Conservation (phyloP, 2,888 invertebrate genomes). For the Idaea aversata region DNA sequence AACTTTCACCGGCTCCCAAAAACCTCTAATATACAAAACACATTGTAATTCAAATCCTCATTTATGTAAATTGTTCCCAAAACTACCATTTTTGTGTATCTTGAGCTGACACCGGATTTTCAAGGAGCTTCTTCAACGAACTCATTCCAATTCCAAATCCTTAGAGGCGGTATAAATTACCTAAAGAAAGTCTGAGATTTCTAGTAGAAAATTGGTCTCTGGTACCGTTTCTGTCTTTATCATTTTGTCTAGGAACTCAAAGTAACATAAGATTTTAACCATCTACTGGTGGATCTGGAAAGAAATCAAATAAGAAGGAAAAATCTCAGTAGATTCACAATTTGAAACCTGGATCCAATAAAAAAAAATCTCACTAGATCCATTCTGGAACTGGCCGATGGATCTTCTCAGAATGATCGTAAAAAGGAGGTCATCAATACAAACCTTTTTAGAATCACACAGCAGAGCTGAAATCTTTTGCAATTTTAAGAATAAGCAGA, state of each 20-base stretch:
- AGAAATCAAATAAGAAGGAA: no score
- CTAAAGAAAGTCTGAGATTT: constrained; percentile 3
- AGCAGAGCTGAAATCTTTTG: no score
- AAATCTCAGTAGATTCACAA: no score
- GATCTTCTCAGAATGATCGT: no score
- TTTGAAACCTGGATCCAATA: no score
- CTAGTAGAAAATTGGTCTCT: neutral
- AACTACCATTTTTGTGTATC: neutral
- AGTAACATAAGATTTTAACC: neutral
- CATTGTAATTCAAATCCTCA: neutral
- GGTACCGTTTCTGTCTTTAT: neutral
- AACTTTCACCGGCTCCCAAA: neutral
- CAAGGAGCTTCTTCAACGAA: constrained; percentile 5
- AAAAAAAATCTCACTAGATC: no score
- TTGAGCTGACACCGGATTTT: neutral
- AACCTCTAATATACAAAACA: neutral
- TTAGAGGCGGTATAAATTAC: constrained; percentile 18
- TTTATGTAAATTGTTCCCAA: neutral
- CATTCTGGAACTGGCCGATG: no score
- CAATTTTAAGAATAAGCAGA: no score
- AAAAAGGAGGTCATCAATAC: no score
- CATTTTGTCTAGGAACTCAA: neutral
- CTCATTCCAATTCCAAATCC: constrained; percentile 22
- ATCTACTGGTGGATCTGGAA: no score
- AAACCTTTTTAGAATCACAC: no score